These are phyloP conservation scores for Hermetia illucens DNA, from an alignment of 1,140 invertebrate genomes.

Conservation along the genomic window DNA sequence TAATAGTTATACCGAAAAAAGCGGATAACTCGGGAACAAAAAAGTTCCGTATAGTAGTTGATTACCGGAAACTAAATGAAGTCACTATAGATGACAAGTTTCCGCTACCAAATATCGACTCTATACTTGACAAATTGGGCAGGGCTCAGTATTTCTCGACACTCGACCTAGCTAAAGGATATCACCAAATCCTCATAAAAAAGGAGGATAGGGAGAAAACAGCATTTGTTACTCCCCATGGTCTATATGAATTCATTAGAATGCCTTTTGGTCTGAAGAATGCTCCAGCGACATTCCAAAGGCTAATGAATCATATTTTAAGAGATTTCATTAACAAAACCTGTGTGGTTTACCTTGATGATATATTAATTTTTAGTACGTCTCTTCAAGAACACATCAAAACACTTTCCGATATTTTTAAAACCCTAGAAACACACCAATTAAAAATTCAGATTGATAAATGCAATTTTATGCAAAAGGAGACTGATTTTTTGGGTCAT, in stretches of 20 bases:
- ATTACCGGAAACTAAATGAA: conserved; percentile 15
- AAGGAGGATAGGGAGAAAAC: conserved; percentile 29
- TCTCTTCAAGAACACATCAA: conserved; percentile 10
- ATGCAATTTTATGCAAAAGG: conserved; percentile 17
- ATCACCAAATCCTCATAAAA: conserved; percentile 34
- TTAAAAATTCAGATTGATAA: conserved; percentile 19
- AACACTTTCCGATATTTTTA: conserved; percentile 13
- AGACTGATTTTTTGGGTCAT: conserved; percentile 18
- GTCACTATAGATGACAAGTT: conserved; percentile 18
- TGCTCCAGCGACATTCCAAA: no score
- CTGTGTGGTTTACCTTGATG: conserved; percentile 13
- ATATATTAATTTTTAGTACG: conserved; percentile 10
- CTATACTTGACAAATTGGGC: conserved; percentile 21
- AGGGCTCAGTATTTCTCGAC: conserved; percentile 21
- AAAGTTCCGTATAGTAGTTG: conserved; percentile 8
- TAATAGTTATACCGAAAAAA: no score
- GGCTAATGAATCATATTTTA: no score
- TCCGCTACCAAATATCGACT: conserved; percentile 33
- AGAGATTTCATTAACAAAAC: conserved; percentile 3
- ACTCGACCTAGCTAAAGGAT: conserved; percentile 32
- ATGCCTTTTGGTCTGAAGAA: no score
- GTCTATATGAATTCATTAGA: no score
- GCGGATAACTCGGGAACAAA: no score
- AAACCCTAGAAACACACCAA: conserved; percentile 11
- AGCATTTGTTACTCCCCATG: conserved; percentile 27